Evolutionary conservation across 2,113 vertebrate species (phyloP), one percentile per base, ranked within the genome.

Genomic region (Leucopsar rothschildi): DNA sequence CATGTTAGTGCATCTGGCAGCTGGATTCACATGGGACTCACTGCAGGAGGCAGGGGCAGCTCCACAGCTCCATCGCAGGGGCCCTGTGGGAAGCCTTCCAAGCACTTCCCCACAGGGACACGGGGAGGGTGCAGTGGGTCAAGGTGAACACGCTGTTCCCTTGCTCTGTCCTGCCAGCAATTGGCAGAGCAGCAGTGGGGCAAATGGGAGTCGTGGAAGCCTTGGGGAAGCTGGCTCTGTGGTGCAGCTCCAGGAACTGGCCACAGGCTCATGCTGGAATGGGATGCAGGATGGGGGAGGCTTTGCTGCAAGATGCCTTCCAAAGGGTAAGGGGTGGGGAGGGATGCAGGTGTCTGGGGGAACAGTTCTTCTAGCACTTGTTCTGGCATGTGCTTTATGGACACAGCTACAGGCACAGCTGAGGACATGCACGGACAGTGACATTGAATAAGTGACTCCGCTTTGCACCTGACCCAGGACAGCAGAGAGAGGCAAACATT

Each of bases 21-120:
- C 83, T 86, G 71, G 1, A 16, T 65, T 84, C 91, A 35, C 33
- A 23, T 59, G 88, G 82, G 79, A 55, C 57, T 83, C 0, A 0
- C 24, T 8, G 5, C 49, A 37, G 53, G 50, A 80, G 44, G 55
- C 7, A 0, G 35, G 8, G 9, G 53, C 77, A 68, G n/a, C 64
- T 69, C 76, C 0, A 0, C 53, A 33, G 37, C 52, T 89, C 42
- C 37, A 10, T 89, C 27, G 20, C 6, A 0, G 1, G 28, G 40
- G 29, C 22, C 25, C 25, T 0, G 1, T 11, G 23, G 68, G 77
- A 73, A 86, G n/a, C 53, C 45, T 81, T 82, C 60, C 50, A 86
- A 49, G 45, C 0, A 0, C 27, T 22, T 87, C n/a, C 61, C 16
- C 16, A 3, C 29, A 16, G 11, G 55, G 31, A 66, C 3, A 8